Conservation (phyloP, 23 tunicate genomes). For the Oikopleura dioica region DNA sequence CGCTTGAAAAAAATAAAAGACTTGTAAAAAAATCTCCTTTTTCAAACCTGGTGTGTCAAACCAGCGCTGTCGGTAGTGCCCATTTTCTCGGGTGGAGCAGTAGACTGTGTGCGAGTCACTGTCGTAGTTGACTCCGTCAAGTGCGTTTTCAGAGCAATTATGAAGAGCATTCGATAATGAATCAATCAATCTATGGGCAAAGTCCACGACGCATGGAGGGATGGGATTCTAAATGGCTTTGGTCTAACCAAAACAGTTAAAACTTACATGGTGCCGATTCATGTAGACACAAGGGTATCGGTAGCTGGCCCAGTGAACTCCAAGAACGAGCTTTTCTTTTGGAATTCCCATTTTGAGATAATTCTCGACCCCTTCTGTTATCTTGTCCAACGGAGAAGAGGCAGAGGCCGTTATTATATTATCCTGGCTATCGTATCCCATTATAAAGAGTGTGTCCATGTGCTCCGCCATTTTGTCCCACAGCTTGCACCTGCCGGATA, state of each 20-base stretch:
- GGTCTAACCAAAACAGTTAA: too few species aligned
- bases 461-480: conserved; percentile 1
- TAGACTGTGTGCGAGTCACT: background rate
- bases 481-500: background rate
- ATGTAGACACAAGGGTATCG: background rate
- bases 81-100: background rate
- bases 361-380: background rate
- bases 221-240: too few species aligned
- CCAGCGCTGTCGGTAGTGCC: background rate
- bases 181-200: background rate
- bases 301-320: background rate
- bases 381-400: background rate
- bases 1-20: too few species aligned
- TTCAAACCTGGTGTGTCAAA: background rate
- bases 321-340: background rate
- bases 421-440: conserved; percentile 3
- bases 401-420: background rate
- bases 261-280: background rate
- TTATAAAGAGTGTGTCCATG: background rate
- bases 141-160: background rate
- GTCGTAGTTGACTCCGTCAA: background rate
- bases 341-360: background rate
- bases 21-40: too few species aligned
- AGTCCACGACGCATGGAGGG: background rate
- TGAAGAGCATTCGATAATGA: background rate